A percentile compares a stretch with the other conserved stretches of the same genome.
These are phyloP conservation scores for Oreocharis arfaki DNA, from an alignment of 2,113 vertebrate genomes.

Conservation along the genomic window DNA sequence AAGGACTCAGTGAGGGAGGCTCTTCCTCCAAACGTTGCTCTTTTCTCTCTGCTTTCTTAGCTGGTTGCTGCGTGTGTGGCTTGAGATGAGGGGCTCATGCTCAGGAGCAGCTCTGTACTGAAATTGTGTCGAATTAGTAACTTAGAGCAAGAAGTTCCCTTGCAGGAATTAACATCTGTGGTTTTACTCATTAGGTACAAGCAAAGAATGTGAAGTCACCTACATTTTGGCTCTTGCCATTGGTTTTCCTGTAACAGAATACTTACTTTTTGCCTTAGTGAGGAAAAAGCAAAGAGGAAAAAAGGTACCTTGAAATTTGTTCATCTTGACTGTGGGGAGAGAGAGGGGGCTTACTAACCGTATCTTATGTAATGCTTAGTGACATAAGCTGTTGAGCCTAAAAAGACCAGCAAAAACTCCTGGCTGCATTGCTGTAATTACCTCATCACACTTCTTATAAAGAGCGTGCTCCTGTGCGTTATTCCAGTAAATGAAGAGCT, in stretches of 20 bases:
- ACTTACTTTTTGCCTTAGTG: neutral
- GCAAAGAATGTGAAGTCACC: neutral
- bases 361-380: neutral
- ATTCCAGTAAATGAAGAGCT: neutral
- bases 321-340: neutral
- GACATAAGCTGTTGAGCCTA: neutral
- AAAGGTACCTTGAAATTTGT: neutral
- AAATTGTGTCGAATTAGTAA: neutral
- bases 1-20: neutral
- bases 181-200: neutral
- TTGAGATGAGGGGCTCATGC: neutral
- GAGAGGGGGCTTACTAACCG: neutral
- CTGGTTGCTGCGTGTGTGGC: neutral
- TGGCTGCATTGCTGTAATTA: neutral
- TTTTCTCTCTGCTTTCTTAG: neutral
- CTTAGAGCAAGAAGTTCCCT: neutral
- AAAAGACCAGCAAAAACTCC: constrained; percentile 19
- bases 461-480: neutral
- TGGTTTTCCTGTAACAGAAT: neutral
- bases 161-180: neutral
- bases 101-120: neutral
- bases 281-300: neutral
- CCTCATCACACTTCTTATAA: constrained; percentile 9
- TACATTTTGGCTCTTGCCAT: neutral
- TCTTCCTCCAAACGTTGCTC: neutral